A percentile compares a stretch with the other conserved stretches of the same genome.
phyloP scores from a whole-genome alignment of 2,888 invertebrate genomes.

The Nomada ferruginata region DNA sequence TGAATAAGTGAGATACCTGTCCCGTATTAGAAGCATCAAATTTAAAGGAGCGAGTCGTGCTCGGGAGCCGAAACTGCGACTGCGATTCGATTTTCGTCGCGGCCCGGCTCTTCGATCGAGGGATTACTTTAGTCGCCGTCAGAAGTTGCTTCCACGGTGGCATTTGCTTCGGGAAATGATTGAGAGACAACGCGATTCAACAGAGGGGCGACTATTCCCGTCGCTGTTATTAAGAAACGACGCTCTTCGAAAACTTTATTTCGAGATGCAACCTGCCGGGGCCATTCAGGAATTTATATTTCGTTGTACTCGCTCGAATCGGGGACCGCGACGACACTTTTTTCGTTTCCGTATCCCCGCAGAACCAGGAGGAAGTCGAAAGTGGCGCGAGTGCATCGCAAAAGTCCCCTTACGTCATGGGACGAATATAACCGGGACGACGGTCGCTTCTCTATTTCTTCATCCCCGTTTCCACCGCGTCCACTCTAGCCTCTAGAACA shows the following conservation, averaged over 20 bases:
- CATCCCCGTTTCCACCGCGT: conserved; percentile 21
- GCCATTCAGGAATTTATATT: not conserved
- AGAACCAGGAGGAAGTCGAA: conserved; percentile 27
- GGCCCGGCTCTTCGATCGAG: conserved; percentile 6
- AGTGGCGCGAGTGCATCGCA: conserved; percentile 31
- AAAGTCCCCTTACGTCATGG: conserved; percentile 50
- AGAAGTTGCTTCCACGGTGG: not conserved
- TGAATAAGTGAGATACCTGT: not conserved
- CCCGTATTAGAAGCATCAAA: conserved; percentile 1
- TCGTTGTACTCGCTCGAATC: not conserved
- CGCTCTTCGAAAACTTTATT: conserved; percentile 8
- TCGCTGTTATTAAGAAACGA: not conserved
- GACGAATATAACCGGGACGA: conserved; percentile 35
- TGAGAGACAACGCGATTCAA: conserved; percentile 4
- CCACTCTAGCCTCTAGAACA: not conserved
- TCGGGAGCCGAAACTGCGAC: not conserved
- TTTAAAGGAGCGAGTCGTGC: not conserved
- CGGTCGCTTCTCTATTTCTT: conserved; percentile 39
- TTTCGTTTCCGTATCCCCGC: not conserved
- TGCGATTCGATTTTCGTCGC: conserved; percentile 22
- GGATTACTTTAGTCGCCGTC: not conserved
- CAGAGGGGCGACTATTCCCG: not conserved
- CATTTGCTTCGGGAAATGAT: conserved; percentile 15
- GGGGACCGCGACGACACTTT: not conserved
- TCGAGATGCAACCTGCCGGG: not conserved